Evolutionary conservation across 2,797 vertebrate genomes (phyloP), one percentile per base, ranked within the genome.

Genomic region (Bradypodion pumilum): DNA sequence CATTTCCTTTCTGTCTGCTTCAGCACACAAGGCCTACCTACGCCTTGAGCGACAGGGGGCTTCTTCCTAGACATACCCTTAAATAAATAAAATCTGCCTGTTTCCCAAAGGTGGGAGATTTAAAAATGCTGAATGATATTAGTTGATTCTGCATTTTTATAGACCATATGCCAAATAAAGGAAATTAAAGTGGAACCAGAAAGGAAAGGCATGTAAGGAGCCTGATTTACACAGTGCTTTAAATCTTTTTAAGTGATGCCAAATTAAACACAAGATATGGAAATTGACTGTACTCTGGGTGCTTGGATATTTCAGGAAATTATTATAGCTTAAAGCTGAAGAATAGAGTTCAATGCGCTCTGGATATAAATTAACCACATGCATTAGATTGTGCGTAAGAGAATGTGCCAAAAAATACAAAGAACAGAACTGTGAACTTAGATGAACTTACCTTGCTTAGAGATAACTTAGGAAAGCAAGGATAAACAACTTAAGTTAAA

Each of bases 361-460:
- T 81, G 44, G 35, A 68, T 82, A 56, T 81, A 85, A 81, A 82
- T 78, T 77, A 46, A 49, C 78, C 62, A 72, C 40, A 74, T 85
- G 65, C 44, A 66, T 62, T 69, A 76, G 66, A 73, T 44, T 86
- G 81, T 82, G 88, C 62, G 85, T 72, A 87, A 82, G 69, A 65
- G 81, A 86, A 87, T 83, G 89, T 1, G 21, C n/a, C 86, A 90
- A 56, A 60, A 87, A 85, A 73, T 85, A 89, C 84, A 88, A 85
- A 87, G 72, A 90, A 74, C 81, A 91, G 88, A 90, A 70, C 85
- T 59, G 10, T 35, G 65, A 88, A 84, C 86, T 72, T 86, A 79
- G 68, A 91, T 80, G 74, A 92, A 78, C 84, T 87, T 87, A 90
- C 82, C 81, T 93, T 83, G 90, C 91, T 93, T 85, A 88, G 88